A percentile compares a stretch with the other conserved stretches of the same genome.
These are phyloP conservation scores for Paramormyrops kingsleyae DNA, from an alignment of 2,113 vertebrate species.

Conservation along the genomic window DNA sequence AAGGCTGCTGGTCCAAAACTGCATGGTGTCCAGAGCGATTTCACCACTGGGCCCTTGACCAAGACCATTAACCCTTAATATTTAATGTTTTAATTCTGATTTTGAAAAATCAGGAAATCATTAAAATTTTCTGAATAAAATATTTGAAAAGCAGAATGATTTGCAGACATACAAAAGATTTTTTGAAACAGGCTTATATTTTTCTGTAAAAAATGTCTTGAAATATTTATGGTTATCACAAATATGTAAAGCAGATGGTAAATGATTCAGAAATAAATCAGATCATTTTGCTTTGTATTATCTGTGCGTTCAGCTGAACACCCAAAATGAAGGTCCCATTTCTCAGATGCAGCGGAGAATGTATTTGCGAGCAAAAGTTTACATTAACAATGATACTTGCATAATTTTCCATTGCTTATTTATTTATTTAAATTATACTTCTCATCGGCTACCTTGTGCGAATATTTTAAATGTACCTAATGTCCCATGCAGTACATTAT, in stretches of 20 bases:
- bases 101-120: not conserved
- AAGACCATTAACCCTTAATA: not conserved
- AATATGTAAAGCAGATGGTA: not conserved
- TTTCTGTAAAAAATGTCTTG: not conserved
- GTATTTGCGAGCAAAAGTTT: not conserved
- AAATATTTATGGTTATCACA: not conserved
- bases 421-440: not conserved
- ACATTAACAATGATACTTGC: not conserved
- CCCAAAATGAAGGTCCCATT: not conserved
- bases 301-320: not conserved
- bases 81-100: not conserved
- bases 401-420: not conserved
- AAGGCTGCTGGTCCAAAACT: not conserved
- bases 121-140: not conserved
- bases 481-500: not conserved
- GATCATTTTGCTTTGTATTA: not conserved
- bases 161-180: not conserved
- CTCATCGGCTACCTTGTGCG: not conserved
- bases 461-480: not conserved
- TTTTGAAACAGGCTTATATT: not conserved
- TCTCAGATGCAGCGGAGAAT: not conserved
- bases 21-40: not conserved
- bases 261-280: not conserved
- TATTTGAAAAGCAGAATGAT: not conserved
- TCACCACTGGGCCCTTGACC: not conserved